These are phyloP conservation scores for Engraulis encrasicolus DNA, from an alignment of 2,113 vertebrate genomes.

Conservation along the genomic window DNA sequence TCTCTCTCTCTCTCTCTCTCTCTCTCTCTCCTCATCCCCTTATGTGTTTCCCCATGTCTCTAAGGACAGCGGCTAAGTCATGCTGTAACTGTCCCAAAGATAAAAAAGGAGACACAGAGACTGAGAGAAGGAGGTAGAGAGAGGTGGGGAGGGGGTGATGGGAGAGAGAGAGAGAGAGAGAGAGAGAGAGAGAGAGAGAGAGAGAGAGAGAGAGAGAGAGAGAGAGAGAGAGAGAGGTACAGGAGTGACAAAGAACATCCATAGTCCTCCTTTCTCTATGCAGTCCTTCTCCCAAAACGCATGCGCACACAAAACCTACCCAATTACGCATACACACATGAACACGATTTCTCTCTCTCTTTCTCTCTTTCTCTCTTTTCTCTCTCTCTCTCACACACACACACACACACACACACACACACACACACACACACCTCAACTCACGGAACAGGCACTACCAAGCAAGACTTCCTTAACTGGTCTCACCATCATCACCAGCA, in stretches of 20 bases:
- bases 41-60: conserved; percentile 43
- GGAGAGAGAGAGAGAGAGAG: no score
- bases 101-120: conserved; percentile 15
- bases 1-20: conserved; percentile 31
- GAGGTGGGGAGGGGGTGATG: background rate
- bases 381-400: background rate
- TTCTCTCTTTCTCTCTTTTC: background rate
- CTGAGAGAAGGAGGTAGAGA: background rate
- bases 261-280: no score
- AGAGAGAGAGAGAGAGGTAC: no score
- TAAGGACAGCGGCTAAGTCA: conserved; percentile 47
- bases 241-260: no score
- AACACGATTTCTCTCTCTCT: no score
- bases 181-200: conserved; percentile 19
- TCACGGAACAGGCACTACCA: background rate
- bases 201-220: background rate
- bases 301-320: no score
- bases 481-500: background rate
- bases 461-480: background rate
- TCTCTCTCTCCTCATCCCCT: conserved; percentile 30
- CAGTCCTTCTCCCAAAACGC: no score
- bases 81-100: conserved; percentile 42
- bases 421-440: no score
- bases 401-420: no score
- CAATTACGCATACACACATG: no score